Evolutionary conservation across 2,888 invertebrate species (phyloP), one percentile per base, ranked within the genome.

Genomic region (Brenthis ino): DNA sequence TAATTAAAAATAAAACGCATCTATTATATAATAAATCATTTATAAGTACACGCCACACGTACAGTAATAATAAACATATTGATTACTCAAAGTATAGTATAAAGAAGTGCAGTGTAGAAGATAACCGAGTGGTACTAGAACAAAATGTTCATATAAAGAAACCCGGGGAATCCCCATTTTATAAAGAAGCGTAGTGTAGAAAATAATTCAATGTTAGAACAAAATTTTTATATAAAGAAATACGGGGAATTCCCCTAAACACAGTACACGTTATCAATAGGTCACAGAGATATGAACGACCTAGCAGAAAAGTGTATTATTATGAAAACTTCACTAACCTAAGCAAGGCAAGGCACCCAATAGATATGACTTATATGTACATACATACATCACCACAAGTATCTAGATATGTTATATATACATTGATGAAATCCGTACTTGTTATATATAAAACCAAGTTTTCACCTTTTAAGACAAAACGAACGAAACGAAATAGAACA

Each of bases 31-130:
- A 37, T 1, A 37, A 37, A 11, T 37, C n/a, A 57, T 16, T 48
- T 60, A 28, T 60, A 60, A 60, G 60, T 60, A 60, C 60, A 60
- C 28, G 6, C 50, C 50, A 50, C 2, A 28, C n/a, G 2, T n/a
- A 37, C 37, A 8, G 37, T 37, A 37, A 37, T 11, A 2, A 11
- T 37, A 37, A 48, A 0, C 12, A 28, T n/a, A 11, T 48, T 14
- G 1, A 47, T 58, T 13, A 58, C 20, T 11, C n/a, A 48, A n/a
- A 58, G 1, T 28, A 48, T 58, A n/a, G n/a, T n/a, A 58, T 24
- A 48, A 28, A 47, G 28, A 48, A 50, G n/a, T 8, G 24, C 14
- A 47, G 8, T 28, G 24, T 16, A n/a, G 48, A 58, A 48, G n/a
- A 14, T 2, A 24, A 1, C 6, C 2, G 8, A 5, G n/a, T 20